phyloP scores from a whole-genome alignment of 2,113 vertebrate genomes.

The Hylia prasina region DNA sequence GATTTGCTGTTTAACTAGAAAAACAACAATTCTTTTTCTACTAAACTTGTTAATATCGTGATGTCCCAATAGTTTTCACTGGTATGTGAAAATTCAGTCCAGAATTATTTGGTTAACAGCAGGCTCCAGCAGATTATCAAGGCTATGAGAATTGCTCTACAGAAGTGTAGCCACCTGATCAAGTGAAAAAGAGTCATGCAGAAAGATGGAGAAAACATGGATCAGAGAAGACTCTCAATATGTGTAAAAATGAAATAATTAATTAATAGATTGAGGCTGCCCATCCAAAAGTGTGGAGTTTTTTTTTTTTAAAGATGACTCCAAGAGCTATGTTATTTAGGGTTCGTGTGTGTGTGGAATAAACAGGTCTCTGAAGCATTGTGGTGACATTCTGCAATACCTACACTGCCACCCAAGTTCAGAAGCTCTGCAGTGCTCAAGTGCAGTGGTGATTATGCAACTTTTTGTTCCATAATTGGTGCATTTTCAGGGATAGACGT shows the following conservation, averaged over 20 bases:
- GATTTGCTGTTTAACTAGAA: not conserved
- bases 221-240: not conserved
- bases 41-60: not conserved
- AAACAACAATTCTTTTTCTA: not conserved
- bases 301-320: not conserved
- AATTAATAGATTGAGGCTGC: not conserved
- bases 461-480: not conserved
- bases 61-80: not conserved
- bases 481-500: not conserved
- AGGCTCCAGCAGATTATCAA: not conserved
- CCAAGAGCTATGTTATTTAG: fast-evolving
- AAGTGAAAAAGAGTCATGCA: not conserved
- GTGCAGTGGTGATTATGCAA: not conserved
- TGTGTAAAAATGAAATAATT: not conserved
- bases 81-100: not conserved
- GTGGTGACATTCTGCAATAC: not conserved
- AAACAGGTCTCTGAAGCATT: not conserved
- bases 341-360: not conserved
- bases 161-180: not conserved
- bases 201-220: not conserved
- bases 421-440: not conserved
- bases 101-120: not conserved
- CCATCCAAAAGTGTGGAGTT: not conserved
- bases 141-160: not conserved
- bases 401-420: not conserved